A percentile compares a stretch with the other conserved stretches of the same genome.
These are phyloP conservation scores for Dendrolimus houi DNA, from an alignment of 2,888 invertebrate species.

Conservation along the genomic window DNA sequence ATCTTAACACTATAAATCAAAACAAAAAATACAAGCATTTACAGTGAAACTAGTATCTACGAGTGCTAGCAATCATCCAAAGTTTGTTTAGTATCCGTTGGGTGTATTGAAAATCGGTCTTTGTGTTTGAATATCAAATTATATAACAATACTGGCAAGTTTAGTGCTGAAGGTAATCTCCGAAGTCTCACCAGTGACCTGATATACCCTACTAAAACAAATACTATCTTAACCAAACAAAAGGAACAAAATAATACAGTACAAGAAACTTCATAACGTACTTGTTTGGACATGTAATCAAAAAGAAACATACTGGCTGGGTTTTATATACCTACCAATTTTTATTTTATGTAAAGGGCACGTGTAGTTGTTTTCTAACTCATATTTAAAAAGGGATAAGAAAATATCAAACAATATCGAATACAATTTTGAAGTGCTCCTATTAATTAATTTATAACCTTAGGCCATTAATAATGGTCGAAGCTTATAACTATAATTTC, in stretches of 20 bases:
- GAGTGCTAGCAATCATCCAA: neutral
- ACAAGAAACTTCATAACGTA: constrained; percentile 9
- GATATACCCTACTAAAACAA: constrained; percentile 20
- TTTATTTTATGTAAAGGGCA: constrained; percentile 8
- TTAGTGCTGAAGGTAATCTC: constrained; percentile 14
- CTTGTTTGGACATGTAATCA: neutral
- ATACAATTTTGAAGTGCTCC: no score
- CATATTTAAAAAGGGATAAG: neutral
- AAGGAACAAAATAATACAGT: constrained; percentile 12
- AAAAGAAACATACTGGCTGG: neutral
- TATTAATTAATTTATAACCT: no score
- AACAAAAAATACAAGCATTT: neutral
- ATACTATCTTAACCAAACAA: constrained; percentile 20
- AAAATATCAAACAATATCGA: no score
- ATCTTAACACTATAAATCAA: no score
- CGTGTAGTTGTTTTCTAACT: neutral
- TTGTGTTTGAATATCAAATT: constrained; percentile 27
- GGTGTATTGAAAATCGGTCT: constrained; percentile 24
- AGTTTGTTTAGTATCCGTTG: neutral
- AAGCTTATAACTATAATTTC: no score
- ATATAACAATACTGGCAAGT: constrained; percentile 18
- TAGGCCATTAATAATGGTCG: no score
- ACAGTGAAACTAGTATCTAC: neutral
- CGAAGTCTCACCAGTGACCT: constrained; percentile 11
- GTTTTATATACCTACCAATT: neutral